A percentile compares a stretch with the other conserved stretches of the same genome.
Conservation (phyloP, 2,888 invertebrate species). For the Thymelicus acteon region DNA sequence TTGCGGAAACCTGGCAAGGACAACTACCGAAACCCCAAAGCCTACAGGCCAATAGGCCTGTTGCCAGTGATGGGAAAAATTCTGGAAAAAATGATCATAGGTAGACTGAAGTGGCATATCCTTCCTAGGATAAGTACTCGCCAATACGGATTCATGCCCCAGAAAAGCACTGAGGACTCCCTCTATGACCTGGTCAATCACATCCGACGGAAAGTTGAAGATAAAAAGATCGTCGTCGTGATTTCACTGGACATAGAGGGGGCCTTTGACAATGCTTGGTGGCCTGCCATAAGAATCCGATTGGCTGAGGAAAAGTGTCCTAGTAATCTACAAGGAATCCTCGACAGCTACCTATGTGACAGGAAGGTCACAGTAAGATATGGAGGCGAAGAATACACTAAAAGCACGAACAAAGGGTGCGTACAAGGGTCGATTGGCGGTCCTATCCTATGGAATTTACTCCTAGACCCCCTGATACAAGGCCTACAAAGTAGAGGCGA, state of each 20-base stretch:
- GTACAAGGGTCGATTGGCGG: not conserved
- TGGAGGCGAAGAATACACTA: no score
- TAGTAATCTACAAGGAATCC: not conserved
- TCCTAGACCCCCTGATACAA: slow-evolving; percentile 8
- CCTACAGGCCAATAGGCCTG: slow-evolving; percentile 8
- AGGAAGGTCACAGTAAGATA: no score
- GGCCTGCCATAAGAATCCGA: slow-evolving; percentile 11
- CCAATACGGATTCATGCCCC: not conserved
- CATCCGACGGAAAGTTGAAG: not conserved
- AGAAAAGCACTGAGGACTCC: slow-evolving; percentile 19
- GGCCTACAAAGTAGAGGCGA: not conserved
- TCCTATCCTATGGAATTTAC: slow-evolving; percentile 13
- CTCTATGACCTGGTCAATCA: slow-evolving; percentile 10
- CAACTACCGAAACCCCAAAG: not conserved
- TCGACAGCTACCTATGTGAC: not conserved
- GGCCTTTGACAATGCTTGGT: slow-evolving; percentile 23
- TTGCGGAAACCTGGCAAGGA: slow-evolving; percentile 3
- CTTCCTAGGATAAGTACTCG: not conserved
- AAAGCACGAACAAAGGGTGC: no score
- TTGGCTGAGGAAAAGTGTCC: not conserved
- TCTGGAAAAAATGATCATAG: slow-evolving; percentile 20
- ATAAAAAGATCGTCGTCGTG: not conserved
- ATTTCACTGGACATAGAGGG: slow-evolving; percentile 18
- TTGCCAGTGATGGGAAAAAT: slow-evolving; percentile 21
- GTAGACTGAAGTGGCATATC: slow-evolving; percentile 18